Evolutionary conservation across 2,888 invertebrate genomes (phyloP), one percentile per base, ranked within the genome.

Genomic region (Mechanitis messenoides): DNA sequence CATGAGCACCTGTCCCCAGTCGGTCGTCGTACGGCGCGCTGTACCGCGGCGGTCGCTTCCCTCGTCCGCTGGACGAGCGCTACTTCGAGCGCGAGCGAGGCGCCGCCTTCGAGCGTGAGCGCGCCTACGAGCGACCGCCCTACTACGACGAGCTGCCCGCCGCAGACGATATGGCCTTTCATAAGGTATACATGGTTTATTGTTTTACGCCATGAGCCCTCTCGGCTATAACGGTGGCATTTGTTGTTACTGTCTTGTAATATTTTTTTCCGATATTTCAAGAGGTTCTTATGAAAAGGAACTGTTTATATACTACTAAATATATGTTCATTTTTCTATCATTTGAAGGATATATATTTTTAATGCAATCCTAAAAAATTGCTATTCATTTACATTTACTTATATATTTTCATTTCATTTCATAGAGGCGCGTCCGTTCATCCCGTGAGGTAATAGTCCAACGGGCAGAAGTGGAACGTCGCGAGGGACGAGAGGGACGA

Each of bases 391-490:
- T 28, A 35, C 7, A 47, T 33, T 50, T 33, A 53, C 28, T 54
- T 47, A 1, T 11, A 11, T 35, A 9, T 54, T 11, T 35, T 28
- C 9, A 31, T 45, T 46, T 9, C 58, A 20, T 9, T 45, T 56
- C 50, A 3, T 67, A 88, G 84, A 83, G 92, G 5, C 91, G 91
- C 56, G 81, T 92, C 64, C 91, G 94, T 4, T 92, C 95, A 0
- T 92, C 93, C 3, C 91, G 94, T 5, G 94, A 94, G 78, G 95
- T 95, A 1, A 94, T 94, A 66, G 94, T 95, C 1, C 94, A 95
- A 78, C 91, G 94, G 38, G 93, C 92, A 3, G 88, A 87, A 58
- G 84, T 83, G 12, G 88, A 87, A 65, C 75, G 85, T 0, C 77
- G 76, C 35, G 77, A 74, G 69, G 69, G 67, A 3, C 68, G 76